Evolutionary conservation across 1,140 invertebrate species (phyloP).

Genomic region (Lasioglossum baleicum): DNA sequence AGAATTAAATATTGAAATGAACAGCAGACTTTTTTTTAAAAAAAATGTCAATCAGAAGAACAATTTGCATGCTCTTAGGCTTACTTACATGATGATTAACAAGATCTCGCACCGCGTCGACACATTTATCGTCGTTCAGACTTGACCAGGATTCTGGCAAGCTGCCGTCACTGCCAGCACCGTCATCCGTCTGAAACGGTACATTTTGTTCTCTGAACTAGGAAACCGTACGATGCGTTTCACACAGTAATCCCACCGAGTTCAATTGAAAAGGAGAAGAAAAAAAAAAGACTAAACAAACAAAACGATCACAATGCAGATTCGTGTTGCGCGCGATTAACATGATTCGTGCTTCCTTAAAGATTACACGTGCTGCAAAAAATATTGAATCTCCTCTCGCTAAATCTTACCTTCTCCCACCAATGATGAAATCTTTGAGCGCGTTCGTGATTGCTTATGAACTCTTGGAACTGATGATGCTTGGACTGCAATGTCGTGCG

Average conservation of each 20-base stretch:
- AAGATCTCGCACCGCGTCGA: constrained; percentile 81
- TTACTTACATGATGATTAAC: constrained; percentile 84
- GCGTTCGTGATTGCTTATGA: constrained; percentile 75
- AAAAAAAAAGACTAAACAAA: constrained; percentile 5
- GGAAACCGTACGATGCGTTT: background rate
- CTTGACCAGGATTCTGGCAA: constrained; percentile 77
- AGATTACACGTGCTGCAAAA: constrained; percentile 20
- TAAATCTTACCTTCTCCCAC: constrained; percentile 75
- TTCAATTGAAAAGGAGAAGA: background rate
- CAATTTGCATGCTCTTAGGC: background rate
- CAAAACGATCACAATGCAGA: constrained; percentile 27
- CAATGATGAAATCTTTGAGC: constrained; percentile 66
- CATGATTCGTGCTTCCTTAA: constrained; percentile 24
- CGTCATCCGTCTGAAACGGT: constrained; percentile 76
- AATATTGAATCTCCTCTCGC: constrained; percentile 11
- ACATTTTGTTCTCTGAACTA: constrained; percentile 38
- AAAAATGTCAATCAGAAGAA: constrained; percentile 9
- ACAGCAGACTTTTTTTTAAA: too few relatives aligned
- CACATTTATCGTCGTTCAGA: constrained; percentile 80
- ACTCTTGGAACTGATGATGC: constrained; percentile 77
- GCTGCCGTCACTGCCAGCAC: constrained; percentile 72
- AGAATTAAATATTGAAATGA: too few relatives aligned
- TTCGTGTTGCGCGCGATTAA: constrained; percentile 26
- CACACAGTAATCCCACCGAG: background rate
- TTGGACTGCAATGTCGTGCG: constrained; percentile 78